Evolutionary conservation across 2,888 invertebrate genomes (phyloP).

Genomic region (Scotopteryx bipunctaria): DNA sequence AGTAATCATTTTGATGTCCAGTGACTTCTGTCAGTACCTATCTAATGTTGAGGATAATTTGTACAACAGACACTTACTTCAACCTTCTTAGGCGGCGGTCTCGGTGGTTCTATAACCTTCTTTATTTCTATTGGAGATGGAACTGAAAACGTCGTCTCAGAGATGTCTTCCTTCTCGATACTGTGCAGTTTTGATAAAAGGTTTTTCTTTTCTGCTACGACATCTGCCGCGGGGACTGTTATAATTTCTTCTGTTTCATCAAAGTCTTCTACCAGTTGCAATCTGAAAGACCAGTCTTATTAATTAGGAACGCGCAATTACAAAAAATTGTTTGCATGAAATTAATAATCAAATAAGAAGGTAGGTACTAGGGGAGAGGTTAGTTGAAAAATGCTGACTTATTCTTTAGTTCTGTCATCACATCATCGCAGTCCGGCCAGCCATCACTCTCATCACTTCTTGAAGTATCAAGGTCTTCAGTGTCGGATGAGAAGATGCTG

Average conservation of each 20-base stretch:
- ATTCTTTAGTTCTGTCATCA: slow-evolving; percentile 85
- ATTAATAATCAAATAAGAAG: neutral
- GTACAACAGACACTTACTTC: slow-evolving; percentile 48
- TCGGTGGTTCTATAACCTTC: slow-evolving; percentile 46
- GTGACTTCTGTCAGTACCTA: no score
- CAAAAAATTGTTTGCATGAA: no score
- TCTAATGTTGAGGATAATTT: no score
- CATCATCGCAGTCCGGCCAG: slow-evolving; percentile 80
- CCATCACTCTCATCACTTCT: slow-evolving; percentile 63
- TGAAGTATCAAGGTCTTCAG: slow-evolving; percentile 61
- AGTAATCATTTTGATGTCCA: no score
- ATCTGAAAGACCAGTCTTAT: slow-evolving; percentile 49
- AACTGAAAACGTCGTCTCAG: slow-evolving; percentile 26
- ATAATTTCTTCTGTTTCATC: slow-evolving; percentile 55
- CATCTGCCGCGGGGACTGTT: slow-evolving; percentile 64
- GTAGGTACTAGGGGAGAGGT: neutral
- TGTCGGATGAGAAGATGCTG: slow-evolving; percentile 82
- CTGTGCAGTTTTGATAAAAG: slow-evolving; percentile 68
- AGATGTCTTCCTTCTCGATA: slow-evolving; percentile 60
- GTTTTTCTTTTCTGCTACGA: slow-evolving; percentile 71
- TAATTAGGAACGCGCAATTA: no score
- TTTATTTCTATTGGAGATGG: slow-evolving; percentile 17
- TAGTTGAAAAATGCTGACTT: slow-evolving; percentile 39
- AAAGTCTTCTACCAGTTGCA: slow-evolving; percentile 61
- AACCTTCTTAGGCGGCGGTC: slow-evolving; percentile 58